Evolutionary conservation across 2,113 vertebrate genomes (phyloP), one percentile per base, ranked within the genome.

Genomic region (Rattus rattus): DNA sequence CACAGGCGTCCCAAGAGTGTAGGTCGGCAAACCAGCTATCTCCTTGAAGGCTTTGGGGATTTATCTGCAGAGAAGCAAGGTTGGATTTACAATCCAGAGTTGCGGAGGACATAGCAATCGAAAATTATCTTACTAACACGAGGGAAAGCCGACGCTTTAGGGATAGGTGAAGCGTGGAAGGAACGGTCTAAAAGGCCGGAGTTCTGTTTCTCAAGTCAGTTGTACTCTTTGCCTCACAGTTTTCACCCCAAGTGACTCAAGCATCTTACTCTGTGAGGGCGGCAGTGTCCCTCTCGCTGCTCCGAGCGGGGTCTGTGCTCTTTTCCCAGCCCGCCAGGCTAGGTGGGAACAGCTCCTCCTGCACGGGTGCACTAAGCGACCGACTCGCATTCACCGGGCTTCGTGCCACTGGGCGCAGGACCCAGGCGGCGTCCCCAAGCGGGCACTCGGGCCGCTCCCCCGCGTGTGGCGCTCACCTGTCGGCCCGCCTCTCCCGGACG

Each of bases 391-490:
- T 28, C 11, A 22, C 65, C 1, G 2, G 56, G 77, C 16, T 61
- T 24, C 85, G 1, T 36, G 76, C 39, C 19, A 28, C 43, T 5
- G 10, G 4, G 56, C 59, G 4, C 49, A 80, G 70, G 24, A 63
- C 28, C 49, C 33, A 30, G 7, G 85, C n/a, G 39, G 5, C 39
- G 61, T 75, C 85, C 49, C 75, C 0, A 54, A 77, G 72, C 63
- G 4, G 14, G 9, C 39, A 14, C 28, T 10, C n/a, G 0, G 0
- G 36, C 70, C 8, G 79, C 85, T 28, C 56, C 63, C 39, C 5
- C 2, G 13, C 56, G 16, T 73, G 91, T 61, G 49, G 95, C 92
- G 59, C 93, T 72, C 97, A 93, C 93, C 96, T 95, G 95, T 81
- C 5, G 12, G n/a, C 89, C 65, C 61, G 79, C 59, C 75, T 81